phyloP scores from a whole-genome alignment of 2,888 invertebrate genomes.

The Himalopsyche tibetana region DNA sequence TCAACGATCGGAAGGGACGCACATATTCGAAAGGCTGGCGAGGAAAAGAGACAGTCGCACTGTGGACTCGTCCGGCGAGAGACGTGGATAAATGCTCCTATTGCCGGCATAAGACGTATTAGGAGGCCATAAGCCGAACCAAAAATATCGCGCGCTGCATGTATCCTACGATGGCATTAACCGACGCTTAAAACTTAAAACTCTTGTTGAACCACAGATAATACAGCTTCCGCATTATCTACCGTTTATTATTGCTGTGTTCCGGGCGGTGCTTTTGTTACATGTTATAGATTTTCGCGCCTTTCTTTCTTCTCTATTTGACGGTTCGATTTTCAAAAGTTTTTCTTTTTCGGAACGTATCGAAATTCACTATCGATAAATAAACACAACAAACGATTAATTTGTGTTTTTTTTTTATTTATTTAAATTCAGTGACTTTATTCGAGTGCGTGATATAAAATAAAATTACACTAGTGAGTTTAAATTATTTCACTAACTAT shows the following conservation, averaged over 20 bases:
- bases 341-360: constrained; percentile 18
- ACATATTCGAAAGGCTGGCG: background rate
- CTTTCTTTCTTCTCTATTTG: constrained; percentile 17
- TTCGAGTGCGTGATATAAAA: no score
- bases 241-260: constrained; percentile 41
- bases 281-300: constrained; percentile 33
- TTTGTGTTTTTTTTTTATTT: background rate
- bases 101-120: constrained; percentile 54
- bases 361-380: background rate
- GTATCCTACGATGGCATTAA: constrained; percentile 25
- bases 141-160: constrained; percentile 55
- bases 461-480: no score
- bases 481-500: no score
- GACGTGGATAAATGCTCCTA: constrained; percentile 30
- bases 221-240: constrained; percentile 48
- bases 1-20: constrained; percentile 13
- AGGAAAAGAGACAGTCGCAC: constrained; percentile 21
- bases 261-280: constrained; percentile 10
- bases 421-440: background rate
- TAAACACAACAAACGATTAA: constrained; percentile 19
- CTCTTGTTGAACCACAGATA: constrained; percentile 46
- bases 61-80: constrained; percentile 34
- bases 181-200: constrained; percentile 56
- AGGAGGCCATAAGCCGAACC: constrained; percentile 56
- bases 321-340: constrained; percentile 30